Percentiles rank a stretch among this genome's conserved stretches.
phyloP scores from a whole-genome alignment of 2,113 vertebrate species.

The Phrynocephalus versicolor region DNA sequence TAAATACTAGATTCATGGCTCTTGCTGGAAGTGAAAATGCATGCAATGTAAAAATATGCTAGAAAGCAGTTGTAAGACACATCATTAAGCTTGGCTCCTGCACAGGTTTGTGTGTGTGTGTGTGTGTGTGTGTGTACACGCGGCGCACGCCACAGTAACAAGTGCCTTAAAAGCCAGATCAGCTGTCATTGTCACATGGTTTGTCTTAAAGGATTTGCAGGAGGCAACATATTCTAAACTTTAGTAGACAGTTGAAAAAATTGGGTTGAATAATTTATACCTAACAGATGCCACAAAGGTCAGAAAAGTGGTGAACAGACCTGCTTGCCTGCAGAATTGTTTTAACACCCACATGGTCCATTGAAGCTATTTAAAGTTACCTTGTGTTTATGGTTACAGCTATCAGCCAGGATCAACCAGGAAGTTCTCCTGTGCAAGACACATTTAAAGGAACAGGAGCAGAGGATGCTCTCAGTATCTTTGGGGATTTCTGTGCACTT shows the following conservation, averaged over 20 bases:
- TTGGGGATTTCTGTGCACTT: too few species aligned
- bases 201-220: conserved; percentile 49
- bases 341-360: conserved; percentile 24
- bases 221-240: conserved; percentile 49
- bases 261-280: conserved; percentile 63
- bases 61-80: conserved; percentile 63
- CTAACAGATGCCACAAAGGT: conserved; percentile 41
- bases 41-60: conserved; percentile 77
- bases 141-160: conserved; percentile 49
- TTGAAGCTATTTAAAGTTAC: conserved; percentile 33
- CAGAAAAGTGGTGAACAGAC: conserved; percentile 27
- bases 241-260: conserved; percentile 43
- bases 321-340: conserved; percentile 19
- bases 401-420: background rate
- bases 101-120: background rate
- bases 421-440: background rate
- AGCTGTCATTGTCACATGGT: conserved; percentile 51
- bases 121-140: background rate
- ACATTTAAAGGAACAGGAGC: background rate
- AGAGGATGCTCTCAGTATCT: too few species aligned
- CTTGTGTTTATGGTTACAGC: background rate
- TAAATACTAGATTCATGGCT: conserved; percentile 80
- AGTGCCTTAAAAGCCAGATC: conserved; percentile 40
- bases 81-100: conserved; percentile 50
- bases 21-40: conserved; percentile 83